phyloP scores from a whole-genome alignment of 2,113 vertebrate genomes.

The Trichomycterus rosablanca region DNA sequence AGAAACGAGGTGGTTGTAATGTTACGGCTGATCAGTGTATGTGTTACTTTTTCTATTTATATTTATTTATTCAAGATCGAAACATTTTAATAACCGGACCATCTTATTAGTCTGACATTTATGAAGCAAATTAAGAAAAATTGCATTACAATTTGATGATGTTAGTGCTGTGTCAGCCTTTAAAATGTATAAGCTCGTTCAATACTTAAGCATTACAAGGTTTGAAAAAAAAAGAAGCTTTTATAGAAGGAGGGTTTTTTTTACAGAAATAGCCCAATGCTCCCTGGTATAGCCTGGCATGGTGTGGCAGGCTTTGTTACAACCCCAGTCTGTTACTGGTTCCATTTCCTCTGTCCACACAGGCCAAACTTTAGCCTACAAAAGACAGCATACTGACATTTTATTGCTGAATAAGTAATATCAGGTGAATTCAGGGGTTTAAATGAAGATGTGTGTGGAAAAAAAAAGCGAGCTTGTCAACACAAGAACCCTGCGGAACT shows the following conservation, averaged over 20 bases:
- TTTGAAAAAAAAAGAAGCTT: slow-evolving; percentile 1
- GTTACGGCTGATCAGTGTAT: too few relatives aligned
- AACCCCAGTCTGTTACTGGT: slow-evolving; percentile 35
- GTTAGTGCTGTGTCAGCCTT: neutral
- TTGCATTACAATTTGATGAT: neutral
- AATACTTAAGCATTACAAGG: neutral
- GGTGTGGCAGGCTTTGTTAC: slow-evolving; percentile 44
- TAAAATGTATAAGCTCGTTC: neutral
- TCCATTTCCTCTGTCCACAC: slow-evolving; percentile 28
- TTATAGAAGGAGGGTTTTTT: neutral
- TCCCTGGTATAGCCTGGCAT: slow-evolving; percentile 5
- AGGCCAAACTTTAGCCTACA: too few relatives aligned
- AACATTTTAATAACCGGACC: too few relatives aligned
- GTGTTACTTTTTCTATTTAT: too few relatives aligned
- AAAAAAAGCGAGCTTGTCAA: slow-evolving; percentile 18
- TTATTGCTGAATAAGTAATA: too few relatives aligned
- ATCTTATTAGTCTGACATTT: too few relatives aligned
- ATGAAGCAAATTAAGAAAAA: neutral
- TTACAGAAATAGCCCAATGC: neutral
- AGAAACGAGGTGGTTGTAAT: too few relatives aligned
- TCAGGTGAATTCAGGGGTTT: neutral
- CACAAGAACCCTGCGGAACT: slow-evolving; percentile 43
- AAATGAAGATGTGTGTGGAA: slow-evolving; percentile 10
- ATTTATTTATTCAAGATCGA: too few relatives aligned
- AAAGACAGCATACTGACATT: too few relatives aligned